These are phyloP conservation scores for Epiblema foenella DNA, from an alignment of 2,888 invertebrate species.

Conservation along the genomic window DNA sequence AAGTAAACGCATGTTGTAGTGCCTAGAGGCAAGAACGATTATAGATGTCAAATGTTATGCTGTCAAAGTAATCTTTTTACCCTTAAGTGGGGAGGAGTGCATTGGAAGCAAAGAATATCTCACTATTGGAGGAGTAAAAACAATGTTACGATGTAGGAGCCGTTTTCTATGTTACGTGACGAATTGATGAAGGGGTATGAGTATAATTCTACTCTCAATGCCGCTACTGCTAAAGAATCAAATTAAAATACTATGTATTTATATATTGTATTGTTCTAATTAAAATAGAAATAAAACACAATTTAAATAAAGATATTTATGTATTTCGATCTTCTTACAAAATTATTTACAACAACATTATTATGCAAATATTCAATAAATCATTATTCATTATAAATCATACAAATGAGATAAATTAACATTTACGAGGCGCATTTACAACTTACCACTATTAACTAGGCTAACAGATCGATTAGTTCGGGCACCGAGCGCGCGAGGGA, in stretches of 20 bases:
- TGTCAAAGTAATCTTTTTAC: not conserved
- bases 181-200: no score
- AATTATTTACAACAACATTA: constrained; percentile 82
- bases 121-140: no score
- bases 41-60: not conserved
- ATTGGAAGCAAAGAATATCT: no score
- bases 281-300: constrained; percentile 57
- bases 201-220: no score
- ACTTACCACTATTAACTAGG: constrained; percentile 63
- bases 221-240: no score
- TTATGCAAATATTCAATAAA: constrained; percentile 78
- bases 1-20: not conserved
- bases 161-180: no score
- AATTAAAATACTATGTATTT: no score
- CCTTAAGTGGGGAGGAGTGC: no score
- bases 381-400: constrained; percentile 82
- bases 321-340: constrained; percentile 80
- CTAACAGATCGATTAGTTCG: constrained; percentile 71
- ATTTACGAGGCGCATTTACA: constrained; percentile 76
- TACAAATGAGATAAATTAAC: constrained; percentile 79
- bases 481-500: constrained; percentile 61
- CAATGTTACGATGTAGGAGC: no score
- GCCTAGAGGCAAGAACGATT: not conserved
- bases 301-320: constrained; percentile 79
- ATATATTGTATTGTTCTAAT: not conserved